Percentiles rank a stretch among this genome's conserved stretches.
Conservation (phyloP, 2,888 invertebrate species). For the Melanchra persicariae region DNA sequence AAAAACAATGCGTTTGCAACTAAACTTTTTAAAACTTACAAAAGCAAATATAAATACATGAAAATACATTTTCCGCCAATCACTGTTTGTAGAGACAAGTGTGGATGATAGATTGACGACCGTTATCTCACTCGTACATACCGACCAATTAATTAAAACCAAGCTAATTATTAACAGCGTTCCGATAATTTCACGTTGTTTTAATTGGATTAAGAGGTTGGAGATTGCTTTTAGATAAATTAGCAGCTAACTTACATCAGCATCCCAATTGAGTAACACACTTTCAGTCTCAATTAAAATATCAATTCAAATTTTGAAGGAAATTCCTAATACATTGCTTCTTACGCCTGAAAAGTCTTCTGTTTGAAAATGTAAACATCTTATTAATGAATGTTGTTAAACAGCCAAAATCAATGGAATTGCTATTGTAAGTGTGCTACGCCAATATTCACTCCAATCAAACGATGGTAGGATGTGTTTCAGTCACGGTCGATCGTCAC, state of each 20-base stretch:
- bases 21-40: background rate
- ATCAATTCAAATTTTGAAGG: too few species aligned
- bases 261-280: background rate
- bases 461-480: too few species aligned
- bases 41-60: background rate
- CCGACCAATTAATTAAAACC: slow-evolving; percentile 41
- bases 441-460: too few species aligned
- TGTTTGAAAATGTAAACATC: too few species aligned
- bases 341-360: too few species aligned
- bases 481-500: too few species aligned
- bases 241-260: background rate
- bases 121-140: slow-evolving; percentile 2
- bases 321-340: too few species aligned
- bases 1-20: too few species aligned
- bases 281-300: too few species aligned
- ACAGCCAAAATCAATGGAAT: too few species aligned
- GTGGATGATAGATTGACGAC: background rate
- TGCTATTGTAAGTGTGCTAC: too few species aligned
- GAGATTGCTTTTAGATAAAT: background rate
- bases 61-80: slow-evolving; percentile 8
- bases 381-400: too few species aligned
- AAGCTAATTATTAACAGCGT: slow-evolving; percentile 8
- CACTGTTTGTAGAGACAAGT: background rate
- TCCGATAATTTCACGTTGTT: slow-evolving; percentile 7
- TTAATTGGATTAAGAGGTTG: slow-evolving; percentile 16